These are phyloP conservation scores for Amblyjoppa proteus DNA, from an alignment of 2,888 invertebrate genomes.

Conservation along the genomic window DNA sequence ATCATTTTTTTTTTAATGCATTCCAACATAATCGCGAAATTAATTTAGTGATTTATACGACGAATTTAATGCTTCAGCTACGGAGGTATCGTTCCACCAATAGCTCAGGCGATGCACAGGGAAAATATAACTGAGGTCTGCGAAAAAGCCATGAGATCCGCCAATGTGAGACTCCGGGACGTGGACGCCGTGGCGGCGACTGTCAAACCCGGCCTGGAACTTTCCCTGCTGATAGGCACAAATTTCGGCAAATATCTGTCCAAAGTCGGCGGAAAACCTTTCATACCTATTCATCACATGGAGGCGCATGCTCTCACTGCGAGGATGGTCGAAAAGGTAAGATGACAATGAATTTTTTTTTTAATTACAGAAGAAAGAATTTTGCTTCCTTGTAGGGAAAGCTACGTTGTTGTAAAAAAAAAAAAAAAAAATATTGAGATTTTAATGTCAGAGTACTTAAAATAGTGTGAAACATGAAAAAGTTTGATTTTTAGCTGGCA, in stretches of 20 bases:
- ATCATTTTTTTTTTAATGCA: not conserved
- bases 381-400: no score
- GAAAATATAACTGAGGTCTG: constrained; percentile 92
- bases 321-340: constrained; percentile 89
- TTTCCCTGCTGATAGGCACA: constrained; percentile 93
- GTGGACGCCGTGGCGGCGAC: constrained; percentile 96
- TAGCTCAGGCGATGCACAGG: constrained; percentile 93
- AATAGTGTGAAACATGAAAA: no score
- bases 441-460: no score
- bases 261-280: constrained; percentile 89
- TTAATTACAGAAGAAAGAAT: not conserved
- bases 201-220: constrained; percentile 93
- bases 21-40: not conserved
- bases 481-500: no score
- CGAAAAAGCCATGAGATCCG: constrained; percentile 88
- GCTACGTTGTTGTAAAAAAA: not conserved
- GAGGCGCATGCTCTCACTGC: constrained; percentile 98
- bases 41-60: not conserved
- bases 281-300: constrained; percentile 99
- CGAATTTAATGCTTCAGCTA: constrained; percentile 85
- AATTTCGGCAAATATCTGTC: constrained; percentile 93
- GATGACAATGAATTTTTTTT: not conserved
- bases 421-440: not conserved
- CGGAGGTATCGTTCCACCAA: constrained; percentile 96
- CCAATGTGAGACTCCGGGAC: constrained; percentile 88